Evolutionary conservation across 2,113 vertebrate genomes (phyloP).

Genomic region (Cinclus mexicanus): DNA sequence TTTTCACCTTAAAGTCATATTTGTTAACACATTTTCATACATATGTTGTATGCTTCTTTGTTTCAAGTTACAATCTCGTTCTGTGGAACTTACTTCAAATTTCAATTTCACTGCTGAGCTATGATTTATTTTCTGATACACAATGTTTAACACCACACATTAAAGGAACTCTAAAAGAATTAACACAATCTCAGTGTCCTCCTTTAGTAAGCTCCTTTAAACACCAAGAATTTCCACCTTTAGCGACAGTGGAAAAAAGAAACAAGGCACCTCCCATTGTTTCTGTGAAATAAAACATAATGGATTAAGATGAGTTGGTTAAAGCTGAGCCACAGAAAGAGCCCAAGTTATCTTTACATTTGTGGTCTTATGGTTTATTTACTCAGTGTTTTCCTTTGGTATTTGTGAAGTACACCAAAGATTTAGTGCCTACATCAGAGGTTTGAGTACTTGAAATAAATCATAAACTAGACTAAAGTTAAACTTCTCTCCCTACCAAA

Average conservation of each 20-base stretch:
- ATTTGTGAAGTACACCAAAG: background rate
- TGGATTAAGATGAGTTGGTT: background rate
- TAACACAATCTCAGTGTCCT: background rate
- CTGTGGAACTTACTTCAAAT: background rate
- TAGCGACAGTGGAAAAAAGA: background rate
- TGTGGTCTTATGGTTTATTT: background rate
- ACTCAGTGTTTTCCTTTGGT: background rate
- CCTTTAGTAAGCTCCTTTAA: background rate
- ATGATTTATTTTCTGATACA: background rate
- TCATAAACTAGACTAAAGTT: background rate
- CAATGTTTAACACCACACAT: background rate
- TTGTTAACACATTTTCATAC: background rate
- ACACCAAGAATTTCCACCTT: background rate
- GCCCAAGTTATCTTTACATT: background rate
- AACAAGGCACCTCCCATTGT: background rate
- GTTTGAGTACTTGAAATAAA: background rate
- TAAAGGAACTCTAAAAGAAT: background rate
- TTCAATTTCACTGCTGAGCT: background rate
- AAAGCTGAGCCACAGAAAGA: background rate
- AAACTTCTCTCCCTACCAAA: background rate
- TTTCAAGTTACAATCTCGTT: background rate
- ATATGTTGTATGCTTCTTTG: fast-evolving
- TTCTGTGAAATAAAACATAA: background rate
- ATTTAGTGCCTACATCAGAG: background rate
- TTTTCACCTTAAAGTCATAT: background rate